Percentiles rank a stretch among this genome's conserved stretches.
Evolutionary conservation across 2,888 invertebrate species (phyloP).

Genomic region (Lapara coniferarum): DNA sequence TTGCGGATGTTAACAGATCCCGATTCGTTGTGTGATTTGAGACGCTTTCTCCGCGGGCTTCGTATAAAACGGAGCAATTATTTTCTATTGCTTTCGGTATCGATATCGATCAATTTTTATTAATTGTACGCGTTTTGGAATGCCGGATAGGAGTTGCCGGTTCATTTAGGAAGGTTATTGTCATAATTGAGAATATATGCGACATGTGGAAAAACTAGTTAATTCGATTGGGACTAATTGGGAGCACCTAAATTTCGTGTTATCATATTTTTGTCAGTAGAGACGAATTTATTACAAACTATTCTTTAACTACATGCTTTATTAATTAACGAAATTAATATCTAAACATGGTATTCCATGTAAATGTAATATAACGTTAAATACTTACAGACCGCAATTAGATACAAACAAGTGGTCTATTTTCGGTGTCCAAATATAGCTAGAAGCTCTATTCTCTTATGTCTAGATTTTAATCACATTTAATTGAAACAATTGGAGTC

Average conservation of each 20-base stretch:
- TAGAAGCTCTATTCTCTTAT: slow-evolving; percentile 27
- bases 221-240: not conserved
- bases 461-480: slow-evolving; percentile 38
- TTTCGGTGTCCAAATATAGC: slow-evolving; percentile 24
- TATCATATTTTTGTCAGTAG: not conserved
- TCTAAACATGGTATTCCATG: not conserved
- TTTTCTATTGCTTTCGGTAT: slow-evolving; percentile 38
- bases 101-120: slow-evolving; percentile 9
- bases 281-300: not conserved
- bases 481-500: slow-evolving; percentile 46
- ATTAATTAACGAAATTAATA: not conserved
- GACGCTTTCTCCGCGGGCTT: slow-evolving; percentile 62
- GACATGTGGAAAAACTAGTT: not conserved
- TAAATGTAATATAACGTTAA: too few species aligned
- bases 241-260: not conserved
- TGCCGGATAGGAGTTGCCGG: not conserved
- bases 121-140: not conserved
- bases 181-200: not conserved
- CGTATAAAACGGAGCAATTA: slow-evolving; percentile 48
- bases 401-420: not conserved
- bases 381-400: not conserved
- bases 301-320: not conserved
- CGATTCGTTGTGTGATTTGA: slow-evolving; percentile 75
- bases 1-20: slow-evolving; percentile 77
- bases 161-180: not conserved